A percentile compares a stretch with the other conserved stretches of the same genome.
These are phyloP conservation scores for Idris sp. DNA, from an alignment of 1,140 invertebrate species.

Conservation along the genomic window DNA sequence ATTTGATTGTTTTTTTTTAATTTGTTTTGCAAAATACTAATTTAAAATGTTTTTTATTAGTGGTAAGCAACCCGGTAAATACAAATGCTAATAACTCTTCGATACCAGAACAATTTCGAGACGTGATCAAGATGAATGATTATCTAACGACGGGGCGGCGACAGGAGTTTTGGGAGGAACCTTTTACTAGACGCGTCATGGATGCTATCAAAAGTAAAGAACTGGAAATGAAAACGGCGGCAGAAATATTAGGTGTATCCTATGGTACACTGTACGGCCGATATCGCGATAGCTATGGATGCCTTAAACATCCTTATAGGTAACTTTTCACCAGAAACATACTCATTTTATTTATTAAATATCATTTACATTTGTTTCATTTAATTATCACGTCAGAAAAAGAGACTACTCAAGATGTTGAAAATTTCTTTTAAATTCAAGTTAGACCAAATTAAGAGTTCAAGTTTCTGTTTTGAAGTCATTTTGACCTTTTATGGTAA, in stretches of 20 bases:
- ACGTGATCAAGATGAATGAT: slow-evolving; percentile 92
- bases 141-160: slow-evolving; percentile 90
- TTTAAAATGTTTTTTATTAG: slow-evolving; percentile 45
- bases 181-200: slow-evolving; percentile 89
- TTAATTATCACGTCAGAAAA: too few species aligned
- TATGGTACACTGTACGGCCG: slow-evolving; percentile 92
- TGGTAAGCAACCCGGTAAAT: slow-evolving; percentile 68
- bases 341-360: too few species aligned
- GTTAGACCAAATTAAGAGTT: too few species aligned
- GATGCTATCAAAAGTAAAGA: slow-evolving; percentile 93
- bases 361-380: too few species aligned
- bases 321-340: too few species aligned
- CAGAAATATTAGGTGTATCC: slow-evolving; percentile 90
- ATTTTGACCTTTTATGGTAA: too few species aligned
- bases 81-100: slow-evolving; percentile 73
- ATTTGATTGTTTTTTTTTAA: not conserved
- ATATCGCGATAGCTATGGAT: slow-evolving; percentile 92
- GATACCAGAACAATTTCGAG: slow-evolving; percentile 81
- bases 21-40: too few species aligned
- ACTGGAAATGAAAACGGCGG: slow-evolving; percentile 95
- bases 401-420: too few species aligned
- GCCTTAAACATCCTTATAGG: slow-evolving; percentile 89
- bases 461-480: too few species aligned
- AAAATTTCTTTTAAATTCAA: too few species aligned
- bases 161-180: slow-evolving; percentile 95